A percentile compares a stretch with the other conserved stretches of the same genome.
Conservation (phyloP, 2,888 invertebrate species). For the Ischnura elegans region DNA sequence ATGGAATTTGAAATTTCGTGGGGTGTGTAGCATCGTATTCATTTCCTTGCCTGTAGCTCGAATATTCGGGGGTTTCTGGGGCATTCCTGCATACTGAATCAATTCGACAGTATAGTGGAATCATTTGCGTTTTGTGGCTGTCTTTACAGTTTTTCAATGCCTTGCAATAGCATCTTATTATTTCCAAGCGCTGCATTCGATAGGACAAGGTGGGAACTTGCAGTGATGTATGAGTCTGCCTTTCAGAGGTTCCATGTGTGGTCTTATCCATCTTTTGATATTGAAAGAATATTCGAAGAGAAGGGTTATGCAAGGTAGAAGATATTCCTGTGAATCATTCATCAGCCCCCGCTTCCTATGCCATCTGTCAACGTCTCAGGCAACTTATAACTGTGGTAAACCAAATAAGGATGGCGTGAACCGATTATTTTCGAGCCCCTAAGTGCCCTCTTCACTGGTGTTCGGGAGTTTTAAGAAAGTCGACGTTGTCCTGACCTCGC, state of each 20-base stretch:
- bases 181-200: too few species aligned
- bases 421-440: not conserved
- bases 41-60: too few species aligned
- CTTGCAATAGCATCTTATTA: too few species aligned
- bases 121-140: too few species aligned
- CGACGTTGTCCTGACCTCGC: not conserved
- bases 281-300: not conserved
- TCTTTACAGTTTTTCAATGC: too few species aligned
- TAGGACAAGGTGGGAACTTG: too few species aligned
- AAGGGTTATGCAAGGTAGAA: not conserved
- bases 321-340: not conserved
- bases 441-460: too few species aligned
- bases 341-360: not conserved
- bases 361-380: slow-evolving; percentile 37
- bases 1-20: too few species aligned
- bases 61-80: too few species aligned
- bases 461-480: not conserved
- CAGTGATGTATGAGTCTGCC: not conserved
- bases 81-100: too few species aligned
- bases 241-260: not conserved
- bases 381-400: not conserved
- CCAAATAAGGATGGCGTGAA: not conserved
- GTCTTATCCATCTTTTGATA: not conserved
- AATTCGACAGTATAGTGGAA: too few species aligned
- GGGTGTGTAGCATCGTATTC: too few species aligned